Evolutionary conservation across 2,113 vertebrate species (phyloP).

Genomic region (Felis catus): DNA sequence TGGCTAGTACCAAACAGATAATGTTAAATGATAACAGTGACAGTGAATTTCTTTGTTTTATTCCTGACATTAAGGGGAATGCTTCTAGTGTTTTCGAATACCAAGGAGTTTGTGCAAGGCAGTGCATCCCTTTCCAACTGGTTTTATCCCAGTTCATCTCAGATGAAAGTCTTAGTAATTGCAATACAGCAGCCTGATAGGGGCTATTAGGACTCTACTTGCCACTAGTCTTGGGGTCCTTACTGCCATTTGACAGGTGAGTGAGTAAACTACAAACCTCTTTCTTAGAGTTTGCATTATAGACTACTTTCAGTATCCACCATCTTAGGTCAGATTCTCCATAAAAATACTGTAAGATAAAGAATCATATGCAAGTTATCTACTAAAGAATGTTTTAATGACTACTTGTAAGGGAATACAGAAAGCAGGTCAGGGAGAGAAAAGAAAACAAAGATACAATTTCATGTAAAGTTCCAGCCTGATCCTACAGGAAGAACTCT

Average conservation of each 20-base stretch:
- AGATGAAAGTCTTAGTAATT: not conserved
- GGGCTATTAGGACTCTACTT: not conserved
- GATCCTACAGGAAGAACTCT: not conserved
- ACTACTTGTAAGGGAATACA: not conserved
- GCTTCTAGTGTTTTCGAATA: not conserved
- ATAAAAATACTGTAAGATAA: not conserved
- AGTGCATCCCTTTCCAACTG: not conserved
- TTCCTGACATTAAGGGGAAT: not conserved
- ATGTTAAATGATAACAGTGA: not conserved
- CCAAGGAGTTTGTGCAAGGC: not conserved
- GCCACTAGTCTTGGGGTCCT: not conserved
- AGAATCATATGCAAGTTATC: not conserved
- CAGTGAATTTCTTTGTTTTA: not conserved
- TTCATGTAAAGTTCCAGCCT: not conserved
- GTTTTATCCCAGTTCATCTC: not conserved
- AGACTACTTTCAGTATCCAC: not conserved
- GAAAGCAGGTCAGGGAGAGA: not conserved
- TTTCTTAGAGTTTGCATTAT: not conserved
- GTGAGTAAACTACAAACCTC: not conserved
- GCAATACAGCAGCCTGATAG: not conserved
- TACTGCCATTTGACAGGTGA: not conserved
- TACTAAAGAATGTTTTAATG: not conserved
- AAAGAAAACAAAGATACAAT: not conserved
- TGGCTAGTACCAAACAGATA: not conserved
- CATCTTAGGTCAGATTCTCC: not conserved